phyloP scores from a whole-genome alignment of 2,888 invertebrate species.

The Celastrina argiolus region DNA sequence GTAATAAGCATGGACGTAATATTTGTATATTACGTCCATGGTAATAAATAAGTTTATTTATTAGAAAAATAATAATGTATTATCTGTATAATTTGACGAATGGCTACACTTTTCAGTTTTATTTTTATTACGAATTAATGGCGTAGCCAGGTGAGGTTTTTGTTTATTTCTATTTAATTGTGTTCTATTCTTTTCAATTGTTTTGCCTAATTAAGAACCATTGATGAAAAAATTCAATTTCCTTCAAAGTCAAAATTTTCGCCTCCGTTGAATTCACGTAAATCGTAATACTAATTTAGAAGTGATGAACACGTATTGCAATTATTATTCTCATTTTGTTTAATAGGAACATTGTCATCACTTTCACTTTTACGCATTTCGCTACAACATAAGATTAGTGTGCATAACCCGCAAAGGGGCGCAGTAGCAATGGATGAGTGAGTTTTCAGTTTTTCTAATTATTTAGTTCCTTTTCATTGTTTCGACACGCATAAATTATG shows the following conservation, averaged over 20 bases:
- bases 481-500: conserved; percentile 55
- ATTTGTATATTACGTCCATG: too few relatives aligned
- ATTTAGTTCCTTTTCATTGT: conserved; percentile 48
- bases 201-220: conserved; percentile 74
- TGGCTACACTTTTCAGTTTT: conserved; percentile 49
- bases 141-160: conserved; percentile 78
- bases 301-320: conserved; percentile 77
- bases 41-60: too few relatives aligned
- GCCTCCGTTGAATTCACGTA: conserved; percentile 61
- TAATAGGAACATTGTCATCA: conserved; percentile 76
- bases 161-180: conserved; percentile 73
- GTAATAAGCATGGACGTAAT: too few relatives aligned
- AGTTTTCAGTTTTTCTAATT: conserved; percentile 54
- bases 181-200: conserved; percentile 74
- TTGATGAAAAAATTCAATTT: conserved; percentile 68
- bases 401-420: conserved; percentile 50
- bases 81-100: not conserved
- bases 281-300: conserved; percentile 62
- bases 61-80: too few relatives aligned
- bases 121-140: conserved; percentile 78
- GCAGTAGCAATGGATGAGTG: conserved; percentile 74
- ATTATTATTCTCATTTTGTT: conserved; percentile 76
- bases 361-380: conserved; percentile 74
- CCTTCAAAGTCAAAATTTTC: conserved; percentile 73
- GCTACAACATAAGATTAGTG: conserved; percentile 63